Base-by-base conservation (phyloP, 1,140 invertebrate genomes). In the Leptonema lineaticorne region DNA sequence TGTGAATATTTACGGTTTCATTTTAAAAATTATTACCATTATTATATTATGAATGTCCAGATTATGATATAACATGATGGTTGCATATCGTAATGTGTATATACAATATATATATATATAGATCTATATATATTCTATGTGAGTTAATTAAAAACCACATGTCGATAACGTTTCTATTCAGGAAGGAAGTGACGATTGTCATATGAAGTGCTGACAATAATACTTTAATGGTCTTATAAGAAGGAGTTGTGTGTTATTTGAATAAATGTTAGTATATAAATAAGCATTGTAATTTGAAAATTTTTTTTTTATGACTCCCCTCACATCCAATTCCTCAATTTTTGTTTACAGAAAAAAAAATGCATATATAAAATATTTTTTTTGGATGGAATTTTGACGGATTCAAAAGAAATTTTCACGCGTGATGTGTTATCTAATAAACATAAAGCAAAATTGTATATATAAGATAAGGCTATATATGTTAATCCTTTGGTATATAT, bases 191-290 rank as follows among this genome's bases (percentile, higher is more conserved):
- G 63, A 63, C 28, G 48, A 65, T 69, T 72, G 70, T 72, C 70
- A 69, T 62, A 59, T 65, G 22, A 57, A 72, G 68, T 73, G 71
- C 59, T 53, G 71, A 73, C 71, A 73, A 73, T 73, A 73, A 73
- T 73, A 73, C 68, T 69, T 69, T 68, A 48, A 68, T 60, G 60
- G 64, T 58, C 57, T 69, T 57, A 33, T 33, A 69, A 27, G 65
- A 64, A 33, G 65, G 60, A 60, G 67, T 57, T 67, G 68, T 73
- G 71, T 69, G 71, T 69, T 68, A 71, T 69, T 69, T 69, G 56
- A 73, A 73, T 73, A 73, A 73, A 73, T 73, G 71, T 73, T 73
- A 73, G 71, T 68, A 63, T 73, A 73, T n/a, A n/a, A n/a, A n/a
- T n/a, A n/a, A n/a, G 67, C 24, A 67, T 68, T 45, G 14, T 16